Percentiles rank a stretch among this genome's conserved stretches.
Evolutionary conservation across 2,113 vertebrate genomes (phyloP).

Genomic region (Zootoca vivipara): DNA sequence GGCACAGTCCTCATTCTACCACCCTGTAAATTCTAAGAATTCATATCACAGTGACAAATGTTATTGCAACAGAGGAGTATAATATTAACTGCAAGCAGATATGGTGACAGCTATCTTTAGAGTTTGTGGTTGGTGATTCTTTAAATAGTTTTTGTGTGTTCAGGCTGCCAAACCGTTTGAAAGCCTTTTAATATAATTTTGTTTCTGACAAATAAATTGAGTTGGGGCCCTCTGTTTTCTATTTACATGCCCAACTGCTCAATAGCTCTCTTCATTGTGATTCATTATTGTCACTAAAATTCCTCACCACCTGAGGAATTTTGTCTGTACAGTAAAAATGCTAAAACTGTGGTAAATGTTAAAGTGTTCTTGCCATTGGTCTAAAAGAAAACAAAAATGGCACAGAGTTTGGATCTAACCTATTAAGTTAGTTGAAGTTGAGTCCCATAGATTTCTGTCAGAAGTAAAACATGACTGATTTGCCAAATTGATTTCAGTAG

Average conservation of each 20-base stretch:
- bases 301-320: constrained; percentile 46
- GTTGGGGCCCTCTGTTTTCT: constrained; percentile 39
- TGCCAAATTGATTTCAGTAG: not conserved
- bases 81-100: not conserved
- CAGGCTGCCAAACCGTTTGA: not conserved
- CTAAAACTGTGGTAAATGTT: constrained; percentile 10
- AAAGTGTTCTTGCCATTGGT: not conserved
- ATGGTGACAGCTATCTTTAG: not conserved
- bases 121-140: constrained; percentile 4
- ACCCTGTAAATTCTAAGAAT: not conserved
- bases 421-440: not conserved
- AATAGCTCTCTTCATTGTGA: constrained; percentile 39
- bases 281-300: constrained; percentile 38
- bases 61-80: not conserved
- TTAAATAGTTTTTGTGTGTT: constrained; percentile 30
- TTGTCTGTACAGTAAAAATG: not conserved
- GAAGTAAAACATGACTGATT: not conserved
- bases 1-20: not conserved
- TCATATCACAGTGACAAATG: not conserved
- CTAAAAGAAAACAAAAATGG: not conserved
- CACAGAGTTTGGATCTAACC: not conserved
- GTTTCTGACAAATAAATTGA: constrained; percentile 47
- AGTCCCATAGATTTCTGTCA: not conserved
- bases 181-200: constrained; percentile 46
- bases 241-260: constrained; percentile 37